A percentile compares a stretch with the other conserved stretches of the same genome.
Conservation (phyloP, 2,888 invertebrate species). For the Epiblema foenella region DNA sequence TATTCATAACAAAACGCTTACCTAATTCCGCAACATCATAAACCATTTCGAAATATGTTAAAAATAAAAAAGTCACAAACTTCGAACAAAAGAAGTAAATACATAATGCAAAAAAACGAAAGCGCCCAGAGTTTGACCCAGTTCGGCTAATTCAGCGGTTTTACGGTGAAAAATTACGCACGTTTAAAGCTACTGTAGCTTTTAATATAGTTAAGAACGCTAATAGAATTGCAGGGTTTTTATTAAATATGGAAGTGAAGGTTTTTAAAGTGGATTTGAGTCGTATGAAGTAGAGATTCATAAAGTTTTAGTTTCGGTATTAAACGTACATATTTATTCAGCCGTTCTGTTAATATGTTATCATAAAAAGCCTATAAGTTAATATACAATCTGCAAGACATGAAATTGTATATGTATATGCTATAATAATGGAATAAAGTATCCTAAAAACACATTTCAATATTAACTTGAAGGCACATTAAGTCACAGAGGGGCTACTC, state of each 20-base stretch:
- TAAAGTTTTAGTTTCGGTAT: not conserved
- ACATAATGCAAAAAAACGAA: slow-evolving; percentile 44
- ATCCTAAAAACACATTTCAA: no score
- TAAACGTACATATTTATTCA: no score
- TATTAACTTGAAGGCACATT: no score
- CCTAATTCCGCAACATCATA: slow-evolving; percentile 14
- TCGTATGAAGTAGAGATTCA: not conserved
- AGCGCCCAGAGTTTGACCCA: slow-evolving; percentile 35
- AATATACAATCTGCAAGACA: no score
- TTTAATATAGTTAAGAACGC: slow-evolving; percentile 36
- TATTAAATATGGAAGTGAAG: slow-evolving; percentile 14
- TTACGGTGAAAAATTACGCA: slow-evolving; percentile 42
- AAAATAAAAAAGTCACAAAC: slow-evolving; percentile 39
- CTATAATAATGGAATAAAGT: no score
- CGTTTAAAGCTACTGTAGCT: slow-evolving; percentile 37
- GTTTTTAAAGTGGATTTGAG: slow-evolving; percentile 1
- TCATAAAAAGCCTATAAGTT: no score
- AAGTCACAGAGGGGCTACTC: no score
- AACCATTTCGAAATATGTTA: slow-evolving; percentile 36
- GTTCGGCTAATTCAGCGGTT: slow-evolving; percentile 41
- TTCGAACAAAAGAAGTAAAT: slow-evolving; percentile 43
- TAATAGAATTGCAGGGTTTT: slow-evolving; percentile 30
- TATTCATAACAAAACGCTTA: not conserved
- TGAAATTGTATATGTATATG: no score
- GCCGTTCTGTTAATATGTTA: no score